Evolutionary conservation across 2,797 vertebrate genomes (phyloP).

Genomic region (Echeneis naucrates): DNA sequence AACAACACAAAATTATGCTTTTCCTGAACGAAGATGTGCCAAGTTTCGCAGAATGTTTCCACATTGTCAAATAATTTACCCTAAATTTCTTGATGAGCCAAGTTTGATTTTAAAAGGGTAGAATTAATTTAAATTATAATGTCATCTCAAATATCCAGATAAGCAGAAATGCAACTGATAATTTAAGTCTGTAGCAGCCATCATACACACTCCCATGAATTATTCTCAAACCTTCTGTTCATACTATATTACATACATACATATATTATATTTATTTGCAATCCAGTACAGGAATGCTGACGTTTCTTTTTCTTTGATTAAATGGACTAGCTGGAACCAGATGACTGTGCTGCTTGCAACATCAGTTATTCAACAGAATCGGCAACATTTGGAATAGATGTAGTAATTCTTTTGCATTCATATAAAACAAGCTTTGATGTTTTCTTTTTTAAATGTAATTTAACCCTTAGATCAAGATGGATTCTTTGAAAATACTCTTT

Average conservation of each 20-base stretch:
- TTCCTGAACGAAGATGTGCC: not conserved
- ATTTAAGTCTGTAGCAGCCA: not conserved
- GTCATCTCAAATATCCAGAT: not conserved
- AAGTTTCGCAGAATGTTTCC: not conserved
- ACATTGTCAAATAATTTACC: not conserved
- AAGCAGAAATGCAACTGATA: not conserved
- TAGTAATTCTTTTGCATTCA: not conserved
- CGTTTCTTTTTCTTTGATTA: not conserved
- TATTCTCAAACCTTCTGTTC: not conserved
- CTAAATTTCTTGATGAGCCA: not conserved
- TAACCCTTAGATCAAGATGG: not conserved
- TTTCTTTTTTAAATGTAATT: not conserved
- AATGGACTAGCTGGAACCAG: not conserved
- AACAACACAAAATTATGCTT: not conserved
- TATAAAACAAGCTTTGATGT: not conserved
- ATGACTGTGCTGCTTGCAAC: not conserved
- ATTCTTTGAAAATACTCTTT: not conserved
- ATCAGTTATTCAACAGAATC: not conserved
- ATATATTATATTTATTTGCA: not conserved
- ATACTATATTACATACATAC: too few relatives aligned
- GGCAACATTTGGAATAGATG: not conserved
- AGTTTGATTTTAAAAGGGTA: not conserved
- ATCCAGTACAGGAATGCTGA: not conserved
- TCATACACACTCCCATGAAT: not conserved
- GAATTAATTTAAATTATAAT: not conserved